Conservation (phyloP, 1,140 invertebrate species). For the Paraescarpia echinospica region DNA sequence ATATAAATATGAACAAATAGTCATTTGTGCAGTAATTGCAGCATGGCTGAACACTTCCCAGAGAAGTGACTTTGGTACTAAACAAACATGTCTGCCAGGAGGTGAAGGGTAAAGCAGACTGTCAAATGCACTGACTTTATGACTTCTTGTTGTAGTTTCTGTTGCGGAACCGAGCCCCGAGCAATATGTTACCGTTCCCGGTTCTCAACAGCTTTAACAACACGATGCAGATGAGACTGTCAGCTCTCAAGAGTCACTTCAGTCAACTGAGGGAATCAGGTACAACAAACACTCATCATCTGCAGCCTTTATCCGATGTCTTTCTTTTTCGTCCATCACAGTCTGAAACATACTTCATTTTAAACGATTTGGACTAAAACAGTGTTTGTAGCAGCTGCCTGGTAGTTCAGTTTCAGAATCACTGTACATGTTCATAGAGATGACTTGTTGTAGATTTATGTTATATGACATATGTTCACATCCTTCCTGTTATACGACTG, state of each 20-base stretch:
- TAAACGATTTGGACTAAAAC: too few species aligned
- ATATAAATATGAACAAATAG: too few species aligned
- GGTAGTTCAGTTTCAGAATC: too few species aligned
- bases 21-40: too few species aligned
- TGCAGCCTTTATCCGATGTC: not conserved
- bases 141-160: conserved; percentile 45
- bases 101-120: not conserved
- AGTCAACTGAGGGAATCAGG: conserved; percentile 45
- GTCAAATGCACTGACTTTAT: not conserved
- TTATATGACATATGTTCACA: too few species aligned
- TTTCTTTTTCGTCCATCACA: not conserved
- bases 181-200: conserved; percentile 45
- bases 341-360: too few species aligned
- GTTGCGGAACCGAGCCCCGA: conserved; percentile 49
- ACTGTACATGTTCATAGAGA: too few species aligned
- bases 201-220: conserved; percentile 53
- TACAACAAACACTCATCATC: conserved; percentile 28
- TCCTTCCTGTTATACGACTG: too few species aligned
- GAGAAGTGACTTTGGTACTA: not conserved
- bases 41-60: not conserved
- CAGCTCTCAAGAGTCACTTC: conserved; percentile 46
- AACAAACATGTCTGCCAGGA: not conserved
- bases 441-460: too few species aligned
- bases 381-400: too few species aligned
- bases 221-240: conserved; percentile 46